These are phyloP conservation scores for Megamerina dolium DNA, from an alignment of 2,888 invertebrate genomes.

Conservation along the genomic window DNA sequence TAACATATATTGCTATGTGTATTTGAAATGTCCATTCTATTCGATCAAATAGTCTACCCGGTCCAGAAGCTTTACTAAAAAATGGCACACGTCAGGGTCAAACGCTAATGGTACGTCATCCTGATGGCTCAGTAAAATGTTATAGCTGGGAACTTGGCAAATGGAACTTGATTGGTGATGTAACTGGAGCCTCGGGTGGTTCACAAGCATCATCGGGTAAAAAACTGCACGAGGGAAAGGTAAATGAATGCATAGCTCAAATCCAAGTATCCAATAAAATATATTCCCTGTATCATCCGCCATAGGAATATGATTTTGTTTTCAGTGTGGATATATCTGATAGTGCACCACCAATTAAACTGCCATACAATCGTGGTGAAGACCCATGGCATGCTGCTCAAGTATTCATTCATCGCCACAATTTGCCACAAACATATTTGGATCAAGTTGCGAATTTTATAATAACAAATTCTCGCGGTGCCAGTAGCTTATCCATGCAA, in stretches of 20 bases:
- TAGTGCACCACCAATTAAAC: slow-evolving; percentile 76
- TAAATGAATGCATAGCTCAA: slow-evolving; percentile 15
- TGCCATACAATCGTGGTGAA: slow-evolving; percentile 84
- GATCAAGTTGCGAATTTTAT: slow-evolving; percentile 93
- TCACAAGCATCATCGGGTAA: slow-evolving; percentile 64
- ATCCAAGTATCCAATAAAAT: neutral
- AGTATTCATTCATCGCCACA: slow-evolving; percentile 77
- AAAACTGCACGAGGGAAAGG: slow-evolving; percentile 72
- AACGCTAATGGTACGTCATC: slow-evolving; percentile 72
- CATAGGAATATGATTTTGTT: slow-evolving; percentile 81
- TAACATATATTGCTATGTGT: neutral
- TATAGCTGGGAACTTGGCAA: slow-evolving; percentile 69
- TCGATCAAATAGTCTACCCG: slow-evolving; percentile 62
- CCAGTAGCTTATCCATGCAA: slow-evolving; percentile 15
- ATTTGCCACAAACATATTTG: slow-evolving; percentile 77
- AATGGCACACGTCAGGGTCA: slow-evolving; percentile 77
- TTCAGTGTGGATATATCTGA: slow-evolving; percentile 95
- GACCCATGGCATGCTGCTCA: slow-evolving; percentile 93
- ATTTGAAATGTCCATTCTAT: neutral
- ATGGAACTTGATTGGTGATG: slow-evolving; percentile 87
- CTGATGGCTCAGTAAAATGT: slow-evolving; percentile 65
- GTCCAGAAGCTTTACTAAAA: slow-evolving; percentile 66
- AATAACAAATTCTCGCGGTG: slow-evolving; percentile 61
- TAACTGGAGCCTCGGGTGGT: slow-evolving; percentile 70
- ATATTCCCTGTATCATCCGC: slow-evolving; percentile 9